Evolutionary conservation across 2,888 invertebrate genomes (phyloP), one percentile per base, ranked within the genome.

Genomic region (Cybosia mesomella): DNA sequence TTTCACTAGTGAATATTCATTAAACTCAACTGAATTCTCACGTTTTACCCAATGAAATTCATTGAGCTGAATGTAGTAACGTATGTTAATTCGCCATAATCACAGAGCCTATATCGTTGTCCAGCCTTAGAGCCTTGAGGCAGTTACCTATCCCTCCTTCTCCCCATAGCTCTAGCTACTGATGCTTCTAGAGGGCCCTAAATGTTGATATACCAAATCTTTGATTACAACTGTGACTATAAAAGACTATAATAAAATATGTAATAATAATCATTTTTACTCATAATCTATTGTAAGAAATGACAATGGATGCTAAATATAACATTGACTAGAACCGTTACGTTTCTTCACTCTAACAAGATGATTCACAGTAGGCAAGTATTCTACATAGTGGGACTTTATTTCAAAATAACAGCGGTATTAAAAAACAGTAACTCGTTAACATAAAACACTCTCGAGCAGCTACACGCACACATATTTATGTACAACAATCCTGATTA

Each of bases 341-440:
- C 32, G 32, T 32, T 32, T 34, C 1, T 24, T n/a, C n/a, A 7
- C n/a, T n/a, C 24, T 28, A 61, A 28, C 28, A 49, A 49, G 61
- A 13, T 61, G 61, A 61, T 61, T 61, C 60, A 60, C 11, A 28
- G n/a, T 28, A 18, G 21, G n/a, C 43, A 49, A n/a, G 49, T 49
- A 49, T n/a, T n/a, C 43, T 61, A 28, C 43, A 24, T 28, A n/a
- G 11, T 18, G 7, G 60, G 1, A 43, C 11, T n/a, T 49, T 61
- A n/a, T 24, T 49, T 24, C n/a, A 49, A 49, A 61, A 28, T 61
- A 61, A 61, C 43, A 21, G 13, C 11, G 28, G 36, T 61, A 49
- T n/a, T 28, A 28, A 49, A 13, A 18, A 49, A 28, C 49, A 49
- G 10, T 28, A 43, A 18, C 18, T 43, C 18, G 43, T 4, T n/a